A percentile compares a stretch with the other conserved stretches of the same genome.
Conservation (phyloP, 2,797 vertebrate genomes). For the Eremophila alpestris region DNA sequence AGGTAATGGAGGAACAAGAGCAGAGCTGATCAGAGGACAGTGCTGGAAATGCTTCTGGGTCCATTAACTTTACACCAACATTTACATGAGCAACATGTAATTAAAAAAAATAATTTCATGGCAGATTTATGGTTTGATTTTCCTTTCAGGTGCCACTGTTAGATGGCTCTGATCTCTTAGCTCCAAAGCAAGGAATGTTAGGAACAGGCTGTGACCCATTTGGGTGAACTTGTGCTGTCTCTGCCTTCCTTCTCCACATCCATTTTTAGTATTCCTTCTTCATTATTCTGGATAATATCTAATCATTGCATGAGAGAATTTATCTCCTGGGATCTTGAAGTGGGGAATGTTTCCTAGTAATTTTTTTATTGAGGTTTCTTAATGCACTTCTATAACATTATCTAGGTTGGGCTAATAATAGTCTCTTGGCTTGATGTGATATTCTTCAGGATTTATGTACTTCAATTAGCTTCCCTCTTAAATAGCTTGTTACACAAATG, state of each 20-base stretch:
- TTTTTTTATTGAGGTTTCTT: constrained; percentile 67
- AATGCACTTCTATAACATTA: constrained; percentile 59
- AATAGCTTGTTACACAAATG: constrained; percentile 50
- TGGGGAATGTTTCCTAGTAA: constrained; percentile 42
- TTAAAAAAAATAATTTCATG: neutral
- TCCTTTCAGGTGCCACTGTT: neutral
- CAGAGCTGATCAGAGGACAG: neutral
- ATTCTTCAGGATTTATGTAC: constrained; percentile 56
- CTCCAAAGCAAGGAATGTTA: neutral
- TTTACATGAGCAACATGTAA: neutral
- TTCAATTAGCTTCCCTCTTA: constrained; percentile 65
- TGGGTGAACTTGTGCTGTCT: constrained; percentile 9
- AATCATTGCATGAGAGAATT: constrained; percentile 68
- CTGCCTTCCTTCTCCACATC: neutral
- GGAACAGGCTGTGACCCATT: constrained; percentile 42
- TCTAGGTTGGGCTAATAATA: constrained; percentile 70
- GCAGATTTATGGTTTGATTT: neutral
- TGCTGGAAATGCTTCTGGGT: neutral
- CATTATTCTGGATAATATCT: constrained; percentile 49
- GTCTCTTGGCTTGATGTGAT: constrained; percentile 43
- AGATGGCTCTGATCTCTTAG: constrained; percentile 15
- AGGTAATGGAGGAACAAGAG: neutral
- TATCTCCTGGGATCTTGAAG: constrained; percentile 56
- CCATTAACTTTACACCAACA: neutral
- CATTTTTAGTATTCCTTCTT: constrained; percentile 60